Percentiles rank a stretch among this genome's conserved stretches.
phyloP scores from a whole-genome alignment of 2,888 invertebrate genomes.

The Urechis unicinctus region DNA sequence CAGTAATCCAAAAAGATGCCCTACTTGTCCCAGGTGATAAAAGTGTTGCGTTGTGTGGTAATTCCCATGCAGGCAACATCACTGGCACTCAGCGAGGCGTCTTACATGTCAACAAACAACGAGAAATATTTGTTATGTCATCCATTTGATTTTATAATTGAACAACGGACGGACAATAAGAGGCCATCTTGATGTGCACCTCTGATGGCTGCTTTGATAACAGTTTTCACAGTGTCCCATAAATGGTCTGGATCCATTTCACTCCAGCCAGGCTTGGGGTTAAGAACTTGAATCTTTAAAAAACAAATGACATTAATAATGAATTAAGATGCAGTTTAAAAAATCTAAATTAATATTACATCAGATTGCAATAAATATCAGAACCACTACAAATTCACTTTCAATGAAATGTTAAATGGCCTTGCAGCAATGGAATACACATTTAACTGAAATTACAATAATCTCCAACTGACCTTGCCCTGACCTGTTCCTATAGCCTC shows the following conservation, averaged over 20 bases:
- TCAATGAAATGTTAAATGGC: no score
- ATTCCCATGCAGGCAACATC: constrained; percentile 76
- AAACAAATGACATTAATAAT: no score
- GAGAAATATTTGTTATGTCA: no score
- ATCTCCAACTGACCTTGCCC: neutral
- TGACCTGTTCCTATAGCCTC: neutral
- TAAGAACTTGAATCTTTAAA: neutral
- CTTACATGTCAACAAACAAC: no score
- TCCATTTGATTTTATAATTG: no score
- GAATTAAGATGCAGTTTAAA: no score
- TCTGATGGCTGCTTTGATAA: constrained; percentile 61
- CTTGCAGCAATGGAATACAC: no score
- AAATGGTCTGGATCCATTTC: constrained; percentile 83
- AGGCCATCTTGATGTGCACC: constrained; percentile 38
- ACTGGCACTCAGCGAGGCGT: constrained; percentile 61
- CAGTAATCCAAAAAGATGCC: neutral
- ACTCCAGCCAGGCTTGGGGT: neutral
- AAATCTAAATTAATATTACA: no score
- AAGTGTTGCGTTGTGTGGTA: constrained; percentile 74
- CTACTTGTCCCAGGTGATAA: constrained; percentile 73
- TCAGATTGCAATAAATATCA: no score
- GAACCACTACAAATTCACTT: no score
- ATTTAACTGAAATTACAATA: no score
- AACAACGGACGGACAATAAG: no score
- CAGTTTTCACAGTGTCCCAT: constrained; percentile 58